Evolutionary conservation across 2,113 vertebrate genomes (phyloP), one percentile per base, ranked within the genome.

Genomic region (Syngnathus floridae): DNA sequence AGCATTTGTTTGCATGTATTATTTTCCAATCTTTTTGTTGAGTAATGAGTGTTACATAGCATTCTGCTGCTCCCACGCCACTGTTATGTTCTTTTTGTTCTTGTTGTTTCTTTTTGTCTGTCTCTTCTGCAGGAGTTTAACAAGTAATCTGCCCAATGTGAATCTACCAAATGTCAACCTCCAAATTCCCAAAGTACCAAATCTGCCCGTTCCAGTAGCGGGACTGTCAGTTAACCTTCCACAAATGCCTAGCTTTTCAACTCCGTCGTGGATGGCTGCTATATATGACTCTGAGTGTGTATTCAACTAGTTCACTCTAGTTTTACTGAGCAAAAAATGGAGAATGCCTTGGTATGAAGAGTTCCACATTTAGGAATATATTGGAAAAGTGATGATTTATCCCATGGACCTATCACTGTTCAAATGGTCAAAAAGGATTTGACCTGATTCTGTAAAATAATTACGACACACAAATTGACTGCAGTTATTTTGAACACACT

Each of bases 131-230:
- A 99, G 97, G 97, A 99, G 95, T 97, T 98, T 99, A 98, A 98
- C 97, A 95, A 99, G 97, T 99, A 99, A 98, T 95, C 97, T 99
- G 91, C 96, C 97, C 95, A 98, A 98, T 98, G 97, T 99, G 95
- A 98, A 98, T 92, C 97, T 99, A 93, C 97, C 97, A 93, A 98
- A 98, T 98, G 96, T 99, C 93, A 98, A 98, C 92, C 97, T 99
- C 91, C 90, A 92, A 92, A 92, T 92, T 91, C 97, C 97, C 92
- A 99, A 98, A 99, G 96, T 99, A 94, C 97, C 97, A 95, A 98
- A 97, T 92, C 96, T 98, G 90, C 96, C 91, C 80, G 91, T 91
- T 84, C 90, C 90, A 91, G 91, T 91, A 88, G 89, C 91, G 90
- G 91, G 91, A 91, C 90, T 92, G 85, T 90, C 97, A 97, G 97